Conservation (phyloP, 2,888 invertebrate genomes). For the Stegana nigrithorax region DNA sequence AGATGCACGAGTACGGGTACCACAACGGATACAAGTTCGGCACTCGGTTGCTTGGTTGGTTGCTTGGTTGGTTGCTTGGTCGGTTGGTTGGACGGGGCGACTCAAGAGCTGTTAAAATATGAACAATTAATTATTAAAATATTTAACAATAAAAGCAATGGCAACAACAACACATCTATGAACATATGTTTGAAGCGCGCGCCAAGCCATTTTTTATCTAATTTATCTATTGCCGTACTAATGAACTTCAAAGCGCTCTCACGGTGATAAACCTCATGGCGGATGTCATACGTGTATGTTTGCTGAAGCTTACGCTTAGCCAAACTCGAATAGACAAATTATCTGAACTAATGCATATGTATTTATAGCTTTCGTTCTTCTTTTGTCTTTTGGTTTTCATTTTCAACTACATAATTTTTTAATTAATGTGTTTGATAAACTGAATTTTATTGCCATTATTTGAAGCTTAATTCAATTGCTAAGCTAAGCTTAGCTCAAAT, state of each 20-base stretch:
- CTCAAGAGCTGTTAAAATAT: slow-evolving; percentile 47
- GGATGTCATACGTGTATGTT: slow-evolving; percentile 1
- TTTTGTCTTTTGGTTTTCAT: no score
- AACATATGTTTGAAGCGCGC: slow-evolving; percentile 33
- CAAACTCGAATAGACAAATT: no score
- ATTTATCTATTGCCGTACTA: neutral
- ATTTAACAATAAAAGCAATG: slow-evolving; percentile 38
- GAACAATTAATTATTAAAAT: slow-evolving; percentile 54
- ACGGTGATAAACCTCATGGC: neutral
- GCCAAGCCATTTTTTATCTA: slow-evolving; percentile 21
- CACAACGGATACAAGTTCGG: no score
- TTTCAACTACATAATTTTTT: neutral
- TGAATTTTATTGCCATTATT: neutral
- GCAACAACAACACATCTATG: slow-evolving; percentile 14
- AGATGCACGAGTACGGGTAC: no score
- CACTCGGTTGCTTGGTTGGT: no score
- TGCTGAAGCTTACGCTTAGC: no score
- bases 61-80: no score
- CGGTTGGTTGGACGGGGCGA: no score
- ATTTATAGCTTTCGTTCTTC: neutral
- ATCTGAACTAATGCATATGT: no score
- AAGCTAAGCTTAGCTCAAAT: no score
- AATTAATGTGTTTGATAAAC: neutral
- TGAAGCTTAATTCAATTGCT: no score
- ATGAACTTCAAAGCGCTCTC: neutral